Base-by-base conservation (phyloP, 2,888 invertebrate genomes). In the Helleia helle region DNA sequence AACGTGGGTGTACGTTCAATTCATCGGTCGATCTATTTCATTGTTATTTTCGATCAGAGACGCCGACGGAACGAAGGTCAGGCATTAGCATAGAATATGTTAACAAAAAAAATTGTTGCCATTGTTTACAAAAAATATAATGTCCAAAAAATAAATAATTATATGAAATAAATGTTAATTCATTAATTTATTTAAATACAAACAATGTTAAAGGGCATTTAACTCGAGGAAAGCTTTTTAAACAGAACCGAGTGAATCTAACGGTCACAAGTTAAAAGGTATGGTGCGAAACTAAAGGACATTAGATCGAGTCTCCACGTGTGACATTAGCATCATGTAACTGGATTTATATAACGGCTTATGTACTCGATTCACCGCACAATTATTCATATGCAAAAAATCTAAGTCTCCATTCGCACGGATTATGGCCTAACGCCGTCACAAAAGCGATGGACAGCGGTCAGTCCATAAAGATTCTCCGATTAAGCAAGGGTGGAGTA, bases 381-480 rank as follows among this genome's bases (percentile, higher is more conserved):
- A 42, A 52, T 62, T 58, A 74, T 77, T 75, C 69, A 74, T 72
- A 76, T 74, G 75, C 72, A 69, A 76, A 73, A 64, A 59, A 50
- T 49, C 59, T 65, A 66, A 73, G 62, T 59, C 59, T 57, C 60
- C 50, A 58, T 59, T 66, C 64, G 57, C 59, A 52, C 29, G 75
- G 80, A 79, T 84, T 84, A 83, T 75, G 81, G 80, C 79, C 72
- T 81, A 79, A 76, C 80, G 72, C 74, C 69, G 25, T 55, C 54
- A 77, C 72, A 76, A 74, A 62, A 62, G 50, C 41, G 40, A 71
- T 65, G 71, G 70, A 77, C 69, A 71, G 71, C 59, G 80, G 76
- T 69, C 77, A 83, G 52, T 83, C 66, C 55, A 83, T 83, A 79
- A 81, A 81, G 80, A 81, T 81, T 61, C 58, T 45, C 64, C 67